Evolutionary conservation across 2,113 vertebrate species (phyloP), one percentile per base, ranked within the genome.

Genomic region (Glaucomys volans): DNA sequence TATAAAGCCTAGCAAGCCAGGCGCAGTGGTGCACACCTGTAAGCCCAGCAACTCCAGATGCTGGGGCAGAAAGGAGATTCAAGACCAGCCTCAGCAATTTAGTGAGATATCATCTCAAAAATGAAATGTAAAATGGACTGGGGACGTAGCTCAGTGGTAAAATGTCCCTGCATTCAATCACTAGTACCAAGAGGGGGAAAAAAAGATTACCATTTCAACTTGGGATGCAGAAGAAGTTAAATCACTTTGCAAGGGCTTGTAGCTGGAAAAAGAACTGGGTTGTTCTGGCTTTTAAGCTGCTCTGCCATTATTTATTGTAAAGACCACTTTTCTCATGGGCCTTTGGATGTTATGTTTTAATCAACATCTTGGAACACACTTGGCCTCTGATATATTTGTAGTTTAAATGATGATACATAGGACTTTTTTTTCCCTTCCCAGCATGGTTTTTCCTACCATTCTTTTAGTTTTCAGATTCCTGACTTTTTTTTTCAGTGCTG

Each of bases 391-490:
- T 74, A 66, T 3, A 57, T 82, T 90, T 81, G 64, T 40, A 50
- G 72, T 79, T 88, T 71, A 59, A 69, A 16, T 64, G 74, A 88
- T 79, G 64, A 93, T 79, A 75, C 47, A 74, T 30, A 79, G 66
- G 30, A 30, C 30, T 69, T 77, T 50, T 91, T 64, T n/a, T 54
- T 50, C 89, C 37, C 26, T 54, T 22, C 37, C 28, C 18, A 92
- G 67, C 47, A 40, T 4, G 54, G 1, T 89, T 89, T 76, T 62
- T 74, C 50, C 59, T 72, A 24, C 75, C 92, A 71, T 89, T 88
- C 75, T 91, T 93, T 90, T 89, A 57, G 8, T 77, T 97, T 95
- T 90, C 52, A 77, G 71, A 22, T 90, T 83, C 71, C 26, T 76
- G 40, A 64, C 37, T 52, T 76, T 42, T 77, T 93, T 69, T 17